Conservation (phyloP, 2,113 vertebrate species). For the Engraulis encrasicolus region DNA sequence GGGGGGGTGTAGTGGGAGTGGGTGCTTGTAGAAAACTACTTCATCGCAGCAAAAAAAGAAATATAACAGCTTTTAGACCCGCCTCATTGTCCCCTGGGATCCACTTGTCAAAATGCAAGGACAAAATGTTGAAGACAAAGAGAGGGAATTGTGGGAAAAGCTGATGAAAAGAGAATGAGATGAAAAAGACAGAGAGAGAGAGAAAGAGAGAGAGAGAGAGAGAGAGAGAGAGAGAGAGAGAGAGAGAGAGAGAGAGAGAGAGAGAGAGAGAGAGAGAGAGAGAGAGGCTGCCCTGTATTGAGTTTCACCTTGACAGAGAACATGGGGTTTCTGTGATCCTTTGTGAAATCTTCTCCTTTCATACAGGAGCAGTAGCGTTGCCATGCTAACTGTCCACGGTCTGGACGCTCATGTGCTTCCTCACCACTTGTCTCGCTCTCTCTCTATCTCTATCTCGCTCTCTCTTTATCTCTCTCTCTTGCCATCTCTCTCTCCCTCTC, state of each 20-base stretch:
- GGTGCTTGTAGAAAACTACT: neutral
- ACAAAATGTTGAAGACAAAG: neutral
- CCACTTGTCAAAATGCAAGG: constrained; percentile 34
- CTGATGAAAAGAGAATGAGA: too few relatives aligned
- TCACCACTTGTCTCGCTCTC: constrained; percentile 61
- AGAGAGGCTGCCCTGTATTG: constrained; percentile 36
- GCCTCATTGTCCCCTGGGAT: neutral
- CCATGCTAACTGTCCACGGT: constrained; percentile 65
- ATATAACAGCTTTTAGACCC: neutral
- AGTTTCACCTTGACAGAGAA: constrained; percentile 78
- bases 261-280: neutral
- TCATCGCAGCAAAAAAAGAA: neutral
- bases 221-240: neutral
- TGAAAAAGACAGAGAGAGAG: neutral
- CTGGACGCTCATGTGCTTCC: constrained; percentile 72
- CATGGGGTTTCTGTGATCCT: constrained; percentile 81
- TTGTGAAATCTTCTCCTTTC: constrained; percentile 77
- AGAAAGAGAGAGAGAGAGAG: neutral
- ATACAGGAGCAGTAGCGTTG: constrained; percentile 75
- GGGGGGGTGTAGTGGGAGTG: neutral
- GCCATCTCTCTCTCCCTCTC: neutral
- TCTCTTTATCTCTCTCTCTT: constrained; percentile 27
- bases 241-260: constrained; percentile 21
- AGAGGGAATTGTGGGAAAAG: neutral
- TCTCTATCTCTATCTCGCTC: constrained; percentile 23